Evolutionary conservation across 2,797 vertebrate species (phyloP).

Genomic region (Peromyscus nudipes): DNA sequence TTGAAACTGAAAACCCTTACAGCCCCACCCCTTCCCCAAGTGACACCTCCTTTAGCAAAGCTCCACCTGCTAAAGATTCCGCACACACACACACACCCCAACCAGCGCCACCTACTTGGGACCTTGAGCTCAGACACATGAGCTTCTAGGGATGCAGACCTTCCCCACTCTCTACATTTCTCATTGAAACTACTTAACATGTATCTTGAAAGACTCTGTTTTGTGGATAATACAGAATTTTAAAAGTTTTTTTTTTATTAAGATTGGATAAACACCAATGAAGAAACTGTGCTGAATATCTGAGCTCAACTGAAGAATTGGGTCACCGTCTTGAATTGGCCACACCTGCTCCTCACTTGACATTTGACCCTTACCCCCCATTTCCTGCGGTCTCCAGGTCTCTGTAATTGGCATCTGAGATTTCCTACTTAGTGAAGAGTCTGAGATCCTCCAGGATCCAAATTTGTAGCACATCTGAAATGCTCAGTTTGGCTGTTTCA

Average conservation of each 20-base stretch:
- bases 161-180: background rate
- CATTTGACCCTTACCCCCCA: background rate
- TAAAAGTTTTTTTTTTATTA: background rate
- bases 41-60: background rate
- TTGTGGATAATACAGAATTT: background rate
- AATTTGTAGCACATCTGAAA: slow-evolving; percentile 68
- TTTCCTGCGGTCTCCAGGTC: background rate
- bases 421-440: slow-evolving; percentile 53
- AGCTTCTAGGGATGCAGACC: background rate
- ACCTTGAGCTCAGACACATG: background rate
- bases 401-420: slow-evolving; percentile 55
- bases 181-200: background rate
- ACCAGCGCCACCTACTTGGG: too few species aligned
- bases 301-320: background rate
- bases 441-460: slow-evolving; percentile 53
- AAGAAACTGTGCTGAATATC: background rate
- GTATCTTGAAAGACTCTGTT: background rate
- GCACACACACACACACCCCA: background rate
- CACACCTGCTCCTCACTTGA: slow-evolving; percentile 17
- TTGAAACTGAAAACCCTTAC: background rate
- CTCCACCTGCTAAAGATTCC: background rate
- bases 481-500: slow-evolving; percentile 65
- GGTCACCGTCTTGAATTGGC: background rate
- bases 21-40: background rate
- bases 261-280: background rate